phyloP scores from a whole-genome alignment of 2,888 invertebrate genomes.

The Nomada fabriciana region DNA sequence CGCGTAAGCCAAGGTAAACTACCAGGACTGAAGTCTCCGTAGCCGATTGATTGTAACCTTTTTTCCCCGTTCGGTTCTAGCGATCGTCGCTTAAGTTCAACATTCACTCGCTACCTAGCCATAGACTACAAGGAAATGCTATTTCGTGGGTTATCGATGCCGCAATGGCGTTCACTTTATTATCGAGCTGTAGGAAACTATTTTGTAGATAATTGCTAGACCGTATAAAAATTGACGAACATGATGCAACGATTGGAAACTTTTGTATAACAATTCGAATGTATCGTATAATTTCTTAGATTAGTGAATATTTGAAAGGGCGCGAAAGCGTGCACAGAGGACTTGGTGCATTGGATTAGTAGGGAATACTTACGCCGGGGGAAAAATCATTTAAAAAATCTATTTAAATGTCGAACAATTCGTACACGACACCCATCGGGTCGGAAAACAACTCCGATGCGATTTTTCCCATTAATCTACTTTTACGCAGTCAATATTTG shows the following conservation, averaged over 20 bases:
- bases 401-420: neutral
- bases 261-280: neutral
- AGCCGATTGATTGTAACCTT: conserved; percentile 30
- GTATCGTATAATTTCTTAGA: no score
- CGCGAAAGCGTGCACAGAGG: no score
- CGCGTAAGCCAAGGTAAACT: conserved; percentile 61
- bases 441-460: neutral
- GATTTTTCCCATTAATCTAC: neutral
- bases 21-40: conserved; percentile 18
- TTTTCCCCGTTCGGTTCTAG: neutral
- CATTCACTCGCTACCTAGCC: no score
- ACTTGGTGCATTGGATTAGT: no score
- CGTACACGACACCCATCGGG: neutral
- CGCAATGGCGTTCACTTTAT: neutral
- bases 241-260: neutral
- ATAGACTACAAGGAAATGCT: neutral
- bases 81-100: neutral
- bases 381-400: neutral
- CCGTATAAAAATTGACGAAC: neutral
- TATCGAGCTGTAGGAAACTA: neutral
- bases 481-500: conserved; percentile 3
- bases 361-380: no score
- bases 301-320: neutral
- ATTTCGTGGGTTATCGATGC: neutral
- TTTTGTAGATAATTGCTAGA: neutral